These are phyloP conservation scores for Diarsia rubi DNA, from an alignment of 2,888 invertebrate species.

Conservation along the genomic window DNA sequence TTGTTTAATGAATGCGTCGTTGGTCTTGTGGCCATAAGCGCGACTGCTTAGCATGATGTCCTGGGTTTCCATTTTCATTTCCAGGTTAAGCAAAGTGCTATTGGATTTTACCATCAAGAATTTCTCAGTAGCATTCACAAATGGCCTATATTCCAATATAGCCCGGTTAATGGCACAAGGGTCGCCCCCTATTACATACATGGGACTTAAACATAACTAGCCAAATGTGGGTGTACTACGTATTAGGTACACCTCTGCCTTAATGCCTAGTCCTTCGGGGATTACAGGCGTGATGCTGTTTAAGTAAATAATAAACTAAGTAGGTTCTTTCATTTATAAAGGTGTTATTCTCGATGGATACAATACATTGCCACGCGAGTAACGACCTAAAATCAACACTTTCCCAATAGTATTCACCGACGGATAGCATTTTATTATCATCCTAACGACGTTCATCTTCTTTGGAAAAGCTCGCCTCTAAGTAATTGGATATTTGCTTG, in stretches of 20 bases:
- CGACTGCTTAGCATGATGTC: background rate
- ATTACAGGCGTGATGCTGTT: background rate
- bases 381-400: constrained; percentile 37
- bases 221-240: too few species aligned
- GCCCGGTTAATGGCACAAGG: background rate
- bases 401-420: constrained; percentile 37
- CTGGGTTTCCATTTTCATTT: background rate
- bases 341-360: background rate
- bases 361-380: constrained; percentile 4
- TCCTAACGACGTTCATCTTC: constrained; percentile 72
- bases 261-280: background rate
- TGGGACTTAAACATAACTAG: background rate
- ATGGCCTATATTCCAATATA: background rate
- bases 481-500: constrained; percentile 85
- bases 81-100: background rate
- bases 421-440: constrained; percentile 71
- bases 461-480: constrained; percentile 75
- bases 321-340: background rate
- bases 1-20: background rate
- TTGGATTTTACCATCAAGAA: background rate
- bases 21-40: background rate
- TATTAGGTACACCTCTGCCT: background rate
- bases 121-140: background rate
- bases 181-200: background rate
- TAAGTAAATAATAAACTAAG: background rate